Conservation (phyloP, 2,888 invertebrate genomes). For the Campoletis raptor region DNA sequence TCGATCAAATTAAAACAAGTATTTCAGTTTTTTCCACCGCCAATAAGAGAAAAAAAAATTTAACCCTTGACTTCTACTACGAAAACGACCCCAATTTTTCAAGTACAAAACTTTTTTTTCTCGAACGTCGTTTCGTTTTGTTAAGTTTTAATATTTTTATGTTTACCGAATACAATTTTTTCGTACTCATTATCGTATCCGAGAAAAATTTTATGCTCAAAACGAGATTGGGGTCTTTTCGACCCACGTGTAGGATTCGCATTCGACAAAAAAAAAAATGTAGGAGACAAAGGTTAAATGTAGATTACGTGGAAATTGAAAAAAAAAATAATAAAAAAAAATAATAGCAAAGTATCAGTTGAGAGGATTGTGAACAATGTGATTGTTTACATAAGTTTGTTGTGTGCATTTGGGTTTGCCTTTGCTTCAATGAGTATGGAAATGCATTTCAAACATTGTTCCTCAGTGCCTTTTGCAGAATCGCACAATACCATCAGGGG, state of each 20-base stretch:
- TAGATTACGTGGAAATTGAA: background rate
- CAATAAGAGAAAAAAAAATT: background rate
- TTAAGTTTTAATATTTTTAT: too few relatives aligned
- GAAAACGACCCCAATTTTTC: background rate
- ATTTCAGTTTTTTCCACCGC: background rate
- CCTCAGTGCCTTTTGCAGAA: constrained; percentile 84
- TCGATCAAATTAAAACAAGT: background rate
- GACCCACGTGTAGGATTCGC: too few relatives aligned
- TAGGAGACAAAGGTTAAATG: background rate
- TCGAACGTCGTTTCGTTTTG: too few relatives aligned
- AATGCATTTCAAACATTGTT: constrained; percentile 85
- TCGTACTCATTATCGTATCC: too few relatives aligned
- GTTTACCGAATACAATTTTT: too few relatives aligned
- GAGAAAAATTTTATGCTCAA: too few relatives aligned
- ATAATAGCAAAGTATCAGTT: background rate
- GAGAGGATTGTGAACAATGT: background rate
- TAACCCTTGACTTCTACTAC: background rate
- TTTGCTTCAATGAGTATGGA: constrained; percentile 86
- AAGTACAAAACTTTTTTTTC: too few relatives aligned
- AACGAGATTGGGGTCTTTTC: too few relatives aligned
- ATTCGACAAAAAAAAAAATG: too few relatives aligned
- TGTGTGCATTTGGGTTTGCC: constrained; percentile 86
- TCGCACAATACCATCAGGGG: constrained; percentile 88
- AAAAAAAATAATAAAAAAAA: constrained; percentile 27
- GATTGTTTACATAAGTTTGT: constrained; percentile 82